Base-by-base conservation (phyloP, 92 coral and sea anemone genomes). In the Epizoanthus rinbou region DNA sequence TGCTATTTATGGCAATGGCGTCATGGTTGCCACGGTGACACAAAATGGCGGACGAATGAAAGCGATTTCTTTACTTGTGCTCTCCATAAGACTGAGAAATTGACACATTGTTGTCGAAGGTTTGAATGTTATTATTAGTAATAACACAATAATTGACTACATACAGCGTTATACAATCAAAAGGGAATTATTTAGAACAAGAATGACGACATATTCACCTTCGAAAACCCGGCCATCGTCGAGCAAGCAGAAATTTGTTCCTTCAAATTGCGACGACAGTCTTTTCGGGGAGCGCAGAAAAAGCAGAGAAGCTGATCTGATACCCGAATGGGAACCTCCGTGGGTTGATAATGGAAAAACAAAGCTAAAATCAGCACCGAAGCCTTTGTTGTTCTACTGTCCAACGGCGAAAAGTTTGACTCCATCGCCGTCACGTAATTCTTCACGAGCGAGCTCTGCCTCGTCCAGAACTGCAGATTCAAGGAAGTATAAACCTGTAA, bases 331-430 rank as follows among this genome's bases (percentile, higher is more conserved):
- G 86, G 96, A 95, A 33, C 98, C 98, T 18, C 98, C 95, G 3
- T 93, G 98, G 98, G 84, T 87, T 22, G 95, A 93, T 52, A 85
- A 64, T 56, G 95, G 93, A 2, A 93, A 91, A 73, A 64, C 59
- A 9, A 85, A 87, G 60, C n/a, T 78, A 18, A 84, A 89, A 71
- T 71, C 95, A 11, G 83, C 85, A 31, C 86, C 92, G 3, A 91
- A 84, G 82, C 98, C 98, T 50, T 81, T 95, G 74, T 66, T 95
- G 66, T 91, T 95, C 71, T 95, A 95, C 83, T 91, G 97, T 22
- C 98, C 98, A 41, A 86, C 91, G 15, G 65, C 57, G 3, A 21
- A 37, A 43, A 62, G 58, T 63, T 62, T 21, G 52, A 47, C 92
- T 9, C 69, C 85, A 31, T 73, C 92, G 5, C 64, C 92, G 0